Evolutionary conservation across 2,113 vertebrate species (phyloP).

Genomic region (Sapajus apella): DNA sequence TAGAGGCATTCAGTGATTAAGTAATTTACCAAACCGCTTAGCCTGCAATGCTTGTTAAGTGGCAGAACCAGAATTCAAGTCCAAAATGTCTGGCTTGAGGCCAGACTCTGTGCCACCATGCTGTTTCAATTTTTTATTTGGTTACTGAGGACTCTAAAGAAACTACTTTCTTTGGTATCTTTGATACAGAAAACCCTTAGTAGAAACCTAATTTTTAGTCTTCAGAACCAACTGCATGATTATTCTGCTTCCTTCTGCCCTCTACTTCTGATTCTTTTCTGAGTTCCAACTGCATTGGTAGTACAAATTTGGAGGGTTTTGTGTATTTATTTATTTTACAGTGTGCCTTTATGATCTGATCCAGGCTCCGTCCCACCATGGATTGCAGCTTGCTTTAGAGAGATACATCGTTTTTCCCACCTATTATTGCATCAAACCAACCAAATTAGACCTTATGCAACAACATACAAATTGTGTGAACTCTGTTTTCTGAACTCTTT

Average conservation of each 20-base stretch:
- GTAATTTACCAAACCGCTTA: background rate
- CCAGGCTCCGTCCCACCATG: fast-evolving
- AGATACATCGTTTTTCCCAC: background rate
- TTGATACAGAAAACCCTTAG: background rate
- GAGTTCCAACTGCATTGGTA: background rate
- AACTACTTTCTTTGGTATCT: background rate
- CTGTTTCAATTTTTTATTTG: background rate
- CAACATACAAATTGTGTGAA: background rate
- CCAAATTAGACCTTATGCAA: background rate
- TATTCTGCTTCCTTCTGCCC: background rate
- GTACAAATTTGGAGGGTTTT: background rate
- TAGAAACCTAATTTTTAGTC: background rate
- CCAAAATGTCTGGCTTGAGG: background rate
- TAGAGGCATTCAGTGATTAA: background rate
- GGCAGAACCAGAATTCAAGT: background rate
- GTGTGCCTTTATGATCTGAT: background rate
- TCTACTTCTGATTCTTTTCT: background rate
- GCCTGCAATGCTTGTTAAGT: background rate
- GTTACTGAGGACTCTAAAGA: background rate
- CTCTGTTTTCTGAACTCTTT: background rate
- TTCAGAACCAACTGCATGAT: background rate
- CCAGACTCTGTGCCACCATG: background rate
- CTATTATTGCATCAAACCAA: background rate
- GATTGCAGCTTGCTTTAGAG: background rate
- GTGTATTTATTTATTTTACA: background rate